A percentile compares a stretch with the other conserved stretches of the same genome.
Evolutionary conservation across 2,888 invertebrate genomes (phyloP).

Genomic region (Isoperla grammatica): DNA sequence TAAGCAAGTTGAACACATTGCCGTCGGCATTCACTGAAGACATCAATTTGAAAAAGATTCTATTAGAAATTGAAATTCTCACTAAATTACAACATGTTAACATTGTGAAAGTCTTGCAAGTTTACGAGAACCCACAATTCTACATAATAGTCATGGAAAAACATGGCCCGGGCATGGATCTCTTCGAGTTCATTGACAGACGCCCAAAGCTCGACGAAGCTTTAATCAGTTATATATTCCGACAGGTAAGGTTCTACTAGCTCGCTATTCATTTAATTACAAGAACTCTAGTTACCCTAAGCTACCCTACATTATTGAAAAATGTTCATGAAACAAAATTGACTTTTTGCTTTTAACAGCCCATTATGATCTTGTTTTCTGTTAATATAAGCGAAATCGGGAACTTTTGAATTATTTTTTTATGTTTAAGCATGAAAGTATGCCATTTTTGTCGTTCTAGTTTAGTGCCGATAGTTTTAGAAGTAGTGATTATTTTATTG

Average conservation of each 20-base stretch:
- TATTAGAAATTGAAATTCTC: conserved; percentile 62
- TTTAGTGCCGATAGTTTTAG: too few species aligned
- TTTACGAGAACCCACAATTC: conserved; percentile 62
- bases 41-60: conserved; percentile 49
- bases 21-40: conserved; percentile 58
- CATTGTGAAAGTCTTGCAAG: conserved; percentile 61
- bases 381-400: too few species aligned
- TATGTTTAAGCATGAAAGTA: too few species aligned
- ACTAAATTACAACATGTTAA: conserved; percentile 60
- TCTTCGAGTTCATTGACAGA: conserved; percentile 71
- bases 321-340: too few species aligned
- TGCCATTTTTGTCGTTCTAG: too few species aligned
- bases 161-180: conserved; percentile 68
- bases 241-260: conserved; percentile 63
- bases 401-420: too few species aligned
- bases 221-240: conserved; percentile 62
- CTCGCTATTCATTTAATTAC: too few species aligned
- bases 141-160: conserved; percentile 74
- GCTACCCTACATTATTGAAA: too few species aligned
- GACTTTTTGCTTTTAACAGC: too few species aligned
- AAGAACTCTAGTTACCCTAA: too few species aligned
- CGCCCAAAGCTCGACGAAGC: conserved; percentile 61
- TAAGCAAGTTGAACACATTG: conserved; percentile 61
- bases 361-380: too few species aligned
- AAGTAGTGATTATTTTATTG: too few species aligned